phyloP scores from a whole-genome alignment of 1,140 invertebrate genomes.

The Drosophila mauritiana region DNA sequence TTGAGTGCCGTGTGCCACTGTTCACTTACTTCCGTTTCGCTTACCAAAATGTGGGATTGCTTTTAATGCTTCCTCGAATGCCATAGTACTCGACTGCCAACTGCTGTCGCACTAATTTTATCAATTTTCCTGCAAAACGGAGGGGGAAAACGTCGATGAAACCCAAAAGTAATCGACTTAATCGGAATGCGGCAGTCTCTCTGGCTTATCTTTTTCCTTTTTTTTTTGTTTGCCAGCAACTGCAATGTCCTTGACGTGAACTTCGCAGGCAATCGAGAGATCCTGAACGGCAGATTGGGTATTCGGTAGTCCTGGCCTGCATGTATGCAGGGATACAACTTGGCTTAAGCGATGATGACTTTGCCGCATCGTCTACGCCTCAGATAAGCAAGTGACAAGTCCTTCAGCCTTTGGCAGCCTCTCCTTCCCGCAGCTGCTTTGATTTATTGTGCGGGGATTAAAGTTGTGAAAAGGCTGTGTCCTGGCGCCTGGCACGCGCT shows the following conservation, averaged over 20 bases:
- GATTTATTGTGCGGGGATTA: constrained; percentile 76
- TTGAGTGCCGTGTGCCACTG: constrained; percentile 15
- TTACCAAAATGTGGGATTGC: constrained; percentile 21
- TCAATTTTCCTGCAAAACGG: constrained; percentile 59
- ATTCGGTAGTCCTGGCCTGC: constrained; percentile 26
- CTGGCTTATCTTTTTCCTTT: constrained; percentile 19
- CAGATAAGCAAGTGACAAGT: constrained; percentile 61
- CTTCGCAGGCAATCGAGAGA: constrained; percentile 34
- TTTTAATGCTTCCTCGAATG: constrained; percentile 18
- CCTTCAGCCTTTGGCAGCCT: constrained; percentile 5
- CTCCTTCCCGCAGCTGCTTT: constrained; percentile 44
- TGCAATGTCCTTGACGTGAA: constrained; percentile 75
- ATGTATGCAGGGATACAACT: constrained; percentile 22
- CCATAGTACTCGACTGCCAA: constrained; percentile 13
- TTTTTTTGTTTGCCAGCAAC: constrained; percentile 16
- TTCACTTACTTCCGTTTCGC: constrained; percentile 2
- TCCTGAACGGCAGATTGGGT: constrained; percentile 2
- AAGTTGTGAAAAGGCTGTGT: constrained; percentile 70
- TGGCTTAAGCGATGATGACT: constrained; percentile 51
- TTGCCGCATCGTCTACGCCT: constrained; percentile 56
- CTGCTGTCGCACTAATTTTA: constrained; percentile 61
- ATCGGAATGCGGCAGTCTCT: constrained; percentile 49
- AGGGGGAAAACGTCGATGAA: constrained; percentile 46
- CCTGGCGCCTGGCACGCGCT: constrained; percentile 50
- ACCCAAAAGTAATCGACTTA: constrained; percentile 58